Percentiles rank a stretch among this genome's conserved stretches.
phyloP scores from a whole-genome alignment of 2,888 invertebrate genomes.

The Ectemnius continuus region DNA sequence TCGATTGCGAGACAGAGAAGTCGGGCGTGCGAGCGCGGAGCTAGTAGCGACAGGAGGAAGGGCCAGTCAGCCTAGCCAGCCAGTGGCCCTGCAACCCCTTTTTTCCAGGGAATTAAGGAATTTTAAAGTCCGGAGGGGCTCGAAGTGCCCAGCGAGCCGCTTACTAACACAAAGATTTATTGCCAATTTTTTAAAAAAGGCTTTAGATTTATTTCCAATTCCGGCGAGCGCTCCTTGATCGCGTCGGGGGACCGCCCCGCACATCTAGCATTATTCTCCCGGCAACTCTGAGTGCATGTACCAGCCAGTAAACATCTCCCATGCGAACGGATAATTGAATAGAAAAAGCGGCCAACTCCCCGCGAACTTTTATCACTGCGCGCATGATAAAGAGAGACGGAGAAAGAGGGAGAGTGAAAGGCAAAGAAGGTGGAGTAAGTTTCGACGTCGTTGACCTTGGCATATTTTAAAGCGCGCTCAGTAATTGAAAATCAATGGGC shows the following conservation, averaged over 20 bases:
- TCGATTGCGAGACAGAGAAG: constrained; percentile 59
- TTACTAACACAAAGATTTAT: constrained; percentile 73
- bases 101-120: constrained; percentile 74
- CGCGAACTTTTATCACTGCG: constrained; percentile 39
- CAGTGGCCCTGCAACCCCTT: constrained; percentile 46
- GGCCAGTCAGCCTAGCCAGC: constrained; percentile 6
- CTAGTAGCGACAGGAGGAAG: constrained; percentile 25
- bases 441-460: constrained; percentile 48
- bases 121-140: constrained; percentile 69
- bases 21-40: constrained; percentile 17
- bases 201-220: constrained; percentile 74
- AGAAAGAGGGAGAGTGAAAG: no score
- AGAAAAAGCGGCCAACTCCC: constrained; percentile 36
- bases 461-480: constrained; percentile 28
- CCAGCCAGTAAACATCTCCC: constrained; percentile 41
- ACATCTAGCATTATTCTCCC: not conserved
- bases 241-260: constrained; percentile 26
- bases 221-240: constrained; percentile 47
- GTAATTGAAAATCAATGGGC: constrained; percentile 36
- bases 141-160: constrained; percentile 67
- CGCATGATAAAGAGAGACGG: constrained; percentile 8
- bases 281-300: not conserved
- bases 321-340: constrained; percentile 48
- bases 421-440: constrained; percentile 13
- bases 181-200: constrained; percentile 76